Evolutionary conservation across 2,797 vertebrate genomes (phyloP).

Genomic region (Ceyx erithaca): DNA sequence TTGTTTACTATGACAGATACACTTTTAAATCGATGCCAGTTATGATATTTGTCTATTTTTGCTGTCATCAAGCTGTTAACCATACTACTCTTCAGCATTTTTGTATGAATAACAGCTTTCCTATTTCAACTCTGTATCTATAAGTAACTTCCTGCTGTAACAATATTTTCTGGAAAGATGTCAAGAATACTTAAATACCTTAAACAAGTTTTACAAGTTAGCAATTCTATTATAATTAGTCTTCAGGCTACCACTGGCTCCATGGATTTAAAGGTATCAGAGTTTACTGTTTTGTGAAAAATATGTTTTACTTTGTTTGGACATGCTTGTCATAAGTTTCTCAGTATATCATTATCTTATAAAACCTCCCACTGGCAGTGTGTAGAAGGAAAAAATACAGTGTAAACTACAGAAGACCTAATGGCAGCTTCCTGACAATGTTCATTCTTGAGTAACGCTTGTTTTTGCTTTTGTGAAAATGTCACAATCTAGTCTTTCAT

Average conservation of each 20-base stretch:
- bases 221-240: slow-evolving; percentile 50
- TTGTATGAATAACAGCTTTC: neutral
- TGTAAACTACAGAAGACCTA: slow-evolving; percentile 59
- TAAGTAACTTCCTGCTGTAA: slow-evolving; percentile 27
- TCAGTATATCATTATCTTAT: slow-evolving; percentile 63
- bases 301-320: slow-evolving; percentile 69
- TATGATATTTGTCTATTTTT: neutral
- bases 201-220: slow-evolving; percentile 53
- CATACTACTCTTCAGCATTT: neutral
- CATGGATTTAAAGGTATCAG: slow-evolving; percentile 55
- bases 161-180: slow-evolving; percentile 34
- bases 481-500: slow-evolving; percentile 52
- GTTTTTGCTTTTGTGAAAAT: slow-evolving; percentile 64
- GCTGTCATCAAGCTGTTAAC: neutral
- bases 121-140: neutral
- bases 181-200: slow-evolving; percentile 13
- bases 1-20: neutral
- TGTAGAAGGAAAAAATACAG: slow-evolving; percentile 63
- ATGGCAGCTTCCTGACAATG: slow-evolving; percentile 53
- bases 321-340: slow-evolving; percentile 70
- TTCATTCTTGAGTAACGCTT: slow-evolving; percentile 43
- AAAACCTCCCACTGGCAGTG: slow-evolving; percentile 67
- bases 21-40: neutral
- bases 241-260: slow-evolving; percentile 42
- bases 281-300: slow-evolving; percentile 66